phyloP scores from a whole-genome alignment of 2,113 vertebrate genomes.

The Siniperca chuatsi region DNA sequence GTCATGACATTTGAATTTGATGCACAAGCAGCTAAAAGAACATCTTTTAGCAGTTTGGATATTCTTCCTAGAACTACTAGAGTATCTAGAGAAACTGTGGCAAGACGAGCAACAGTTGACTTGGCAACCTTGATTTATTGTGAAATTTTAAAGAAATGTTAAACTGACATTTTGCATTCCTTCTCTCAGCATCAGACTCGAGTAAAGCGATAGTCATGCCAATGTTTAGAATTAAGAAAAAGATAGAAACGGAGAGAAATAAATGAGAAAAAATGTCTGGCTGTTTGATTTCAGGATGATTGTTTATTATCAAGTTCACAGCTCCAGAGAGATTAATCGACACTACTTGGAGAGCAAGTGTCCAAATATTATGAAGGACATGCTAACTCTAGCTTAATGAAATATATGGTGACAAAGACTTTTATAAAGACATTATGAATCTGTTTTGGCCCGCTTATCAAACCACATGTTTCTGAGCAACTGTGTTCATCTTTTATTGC shows the following conservation, averaged over 20 bases:
- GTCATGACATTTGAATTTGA: slow-evolving; percentile 31
- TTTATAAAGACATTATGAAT: slow-evolving; percentile 43
- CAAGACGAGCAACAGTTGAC: slow-evolving; percentile 20
- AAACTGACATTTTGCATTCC: slow-evolving; percentile 53
- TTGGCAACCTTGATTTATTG: slow-evolving; percentile 45
- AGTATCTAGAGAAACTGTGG: background rate
- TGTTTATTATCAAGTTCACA: slow-evolving; percentile 70
- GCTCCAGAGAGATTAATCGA: slow-evolving; percentile 65
- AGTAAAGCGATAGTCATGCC: slow-evolving; percentile 25
- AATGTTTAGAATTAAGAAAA: slow-evolving; percentile 51
- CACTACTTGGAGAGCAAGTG: slow-evolving; percentile 65
- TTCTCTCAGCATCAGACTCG: slow-evolving; percentile 28
- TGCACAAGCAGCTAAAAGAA: slow-evolving; percentile 6
- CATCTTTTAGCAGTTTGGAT: background rate
- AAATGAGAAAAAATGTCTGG: slow-evolving; percentile 43
- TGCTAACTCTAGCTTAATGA: slow-evolving; percentile 57
- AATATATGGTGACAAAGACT: slow-evolving; percentile 52
- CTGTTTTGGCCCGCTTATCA: slow-evolving; percentile 6
- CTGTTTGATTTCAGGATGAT: slow-evolving; percentile 56
- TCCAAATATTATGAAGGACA: slow-evolving; percentile 77
- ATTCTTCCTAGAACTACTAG: background rate
- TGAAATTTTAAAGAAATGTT: slow-evolving; percentile 53
- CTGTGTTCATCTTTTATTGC: slow-evolving; percentile 13
- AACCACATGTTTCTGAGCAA: background rate
- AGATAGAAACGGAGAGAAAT: slow-evolving; percentile 39